Evolutionary conservation across 2,888 invertebrate genomes (phyloP), one percentile per base, ranked within the genome.

Genomic region (Brenthis hecate): DNA sequence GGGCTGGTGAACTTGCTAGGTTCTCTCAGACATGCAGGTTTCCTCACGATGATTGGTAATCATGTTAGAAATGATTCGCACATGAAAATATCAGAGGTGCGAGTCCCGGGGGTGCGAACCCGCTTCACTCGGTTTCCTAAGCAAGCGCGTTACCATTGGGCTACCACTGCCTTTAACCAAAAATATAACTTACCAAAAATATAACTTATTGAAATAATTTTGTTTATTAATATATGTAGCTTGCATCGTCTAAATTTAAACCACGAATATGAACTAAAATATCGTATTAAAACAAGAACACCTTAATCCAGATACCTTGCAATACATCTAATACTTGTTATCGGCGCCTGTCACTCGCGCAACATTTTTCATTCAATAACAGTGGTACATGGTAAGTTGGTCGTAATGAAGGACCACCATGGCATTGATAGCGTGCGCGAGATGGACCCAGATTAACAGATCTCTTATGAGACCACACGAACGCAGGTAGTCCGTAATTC

Each of bases 351-450:
- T 89, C 91, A 89, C 78, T 85, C 83, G 78, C 73, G 78, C 81
- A 84, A 87, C 89, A 91, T 92, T 91, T 90, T 91, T 92, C 90
- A 91, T 83, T 83, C 83, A 82, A 80, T 84, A 84, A 90, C 89
- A 85, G 87, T 86, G 85, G 85, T 86, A 77, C 72, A 73, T 85
- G 81, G 85, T 78, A 80, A 80, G 83, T 82, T 81, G 78, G 80
- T 78, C 81, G 88, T 91, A 91, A 91, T 91, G 89, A 89, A 87
- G 87, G 92, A 91, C 92, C 92, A 92, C 91, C 92, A 79, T 80
- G 77, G 81, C 81, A 73, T 77, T 77, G 88, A 89, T 90, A 86
- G 88, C 85, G 87, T 86, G 87, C 81, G 85, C 84, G 81, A 90
- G 91, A 92, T 91, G 85, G 86, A 84, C 80, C 82, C 79, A 88